Percentiles rank a stretch among this genome's conserved stretches.
These are phyloP conservation scores for Noctua janthe DNA, from an alignment of 2,888 invertebrate genomes.

Conservation along the genomic window DNA sequence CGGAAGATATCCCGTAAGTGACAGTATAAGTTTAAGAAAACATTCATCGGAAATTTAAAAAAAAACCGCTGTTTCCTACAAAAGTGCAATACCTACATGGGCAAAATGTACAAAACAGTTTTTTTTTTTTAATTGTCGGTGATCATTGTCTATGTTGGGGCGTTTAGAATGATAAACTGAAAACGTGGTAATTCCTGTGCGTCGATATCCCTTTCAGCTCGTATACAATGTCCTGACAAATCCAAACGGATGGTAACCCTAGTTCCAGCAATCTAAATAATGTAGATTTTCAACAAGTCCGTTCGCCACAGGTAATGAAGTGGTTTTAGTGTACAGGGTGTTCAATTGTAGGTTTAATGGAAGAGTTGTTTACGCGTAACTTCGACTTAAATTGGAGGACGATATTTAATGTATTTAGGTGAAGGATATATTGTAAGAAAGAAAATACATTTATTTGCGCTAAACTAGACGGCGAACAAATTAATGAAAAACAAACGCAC, in stretches of 20 bases:
- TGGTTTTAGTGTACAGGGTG: constrained; percentile 40
- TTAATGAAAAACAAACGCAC: no score
- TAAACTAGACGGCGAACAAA: background rate
- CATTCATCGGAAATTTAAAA: no score
- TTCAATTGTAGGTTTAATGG: constrained; percentile 5
- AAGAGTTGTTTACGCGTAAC: constrained; percentile 12
- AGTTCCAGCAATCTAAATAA: constrained; percentile 52
- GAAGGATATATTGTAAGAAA: background rate
- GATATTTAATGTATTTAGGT: background rate
- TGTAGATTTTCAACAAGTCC: constrained; percentile 51
- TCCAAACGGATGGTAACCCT: background rate
- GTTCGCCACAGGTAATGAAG: constrained; percentile 49
- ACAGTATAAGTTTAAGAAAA: no score
- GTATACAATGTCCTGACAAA: background rate
- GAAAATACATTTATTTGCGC: background rate
- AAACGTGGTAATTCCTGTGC: no score
- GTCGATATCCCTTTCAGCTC: no score
- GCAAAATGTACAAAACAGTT: no score
- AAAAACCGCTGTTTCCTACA: no score
- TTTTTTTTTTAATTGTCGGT: no score
- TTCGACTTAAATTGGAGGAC: background rate
- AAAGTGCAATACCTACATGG: no score
- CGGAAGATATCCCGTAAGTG: no score
- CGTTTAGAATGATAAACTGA: no score
- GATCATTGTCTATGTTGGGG: no score